Base-by-base conservation (phyloP, 2,888 invertebrate species). In the Dichetophora obliterata region DNA sequence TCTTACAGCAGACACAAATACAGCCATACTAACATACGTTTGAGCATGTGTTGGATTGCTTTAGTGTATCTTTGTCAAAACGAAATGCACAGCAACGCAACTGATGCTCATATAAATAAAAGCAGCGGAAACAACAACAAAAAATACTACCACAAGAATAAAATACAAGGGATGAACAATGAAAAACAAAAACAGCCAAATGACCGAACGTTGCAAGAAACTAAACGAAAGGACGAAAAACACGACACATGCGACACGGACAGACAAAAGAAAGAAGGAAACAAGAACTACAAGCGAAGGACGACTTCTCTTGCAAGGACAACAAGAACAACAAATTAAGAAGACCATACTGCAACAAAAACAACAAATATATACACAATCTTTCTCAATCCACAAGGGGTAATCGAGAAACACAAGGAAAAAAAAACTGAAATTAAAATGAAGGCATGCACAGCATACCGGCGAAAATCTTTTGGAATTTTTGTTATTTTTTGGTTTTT, bases 21-120 rank as follows among this genome's bases (percentile, higher is more conserved):
- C 57, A 22, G 9, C 1, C 2, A 24, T 6, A 57, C 11, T 24
- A 14, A 57, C 57, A 59, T 14, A 59, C 59, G n/a, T 5, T 19
- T 27, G 22, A 9, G 24, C 59, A 59, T 27, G 22, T 59, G 22
- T 59, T 57, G 24, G 14, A 11, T 24, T 57, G 57, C 24, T 22
- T 57, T 27, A 27, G 59, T 59, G 59, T 63, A 6, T 34, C 9
- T n/a, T 63, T 63, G 63, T 34, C 31, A 34, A 63, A 63, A 63
- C n/a, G 34, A 63, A 63, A 31, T 63, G 27, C 34, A 27, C 43
- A 43, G 43, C 34, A 27, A n/a, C 16, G 2, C 31, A 63, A 68
- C 68, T 68, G 68, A 68, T 48, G 68, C 27, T 68, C 68, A 50
- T 50, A 68, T 68, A 68, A 68, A 68, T 22, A 50, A 48, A 48